These are phyloP conservation scores for Gerris lacustris DNA, from an alignment of 2,888 invertebrate species.

Conservation along the genomic window DNA sequence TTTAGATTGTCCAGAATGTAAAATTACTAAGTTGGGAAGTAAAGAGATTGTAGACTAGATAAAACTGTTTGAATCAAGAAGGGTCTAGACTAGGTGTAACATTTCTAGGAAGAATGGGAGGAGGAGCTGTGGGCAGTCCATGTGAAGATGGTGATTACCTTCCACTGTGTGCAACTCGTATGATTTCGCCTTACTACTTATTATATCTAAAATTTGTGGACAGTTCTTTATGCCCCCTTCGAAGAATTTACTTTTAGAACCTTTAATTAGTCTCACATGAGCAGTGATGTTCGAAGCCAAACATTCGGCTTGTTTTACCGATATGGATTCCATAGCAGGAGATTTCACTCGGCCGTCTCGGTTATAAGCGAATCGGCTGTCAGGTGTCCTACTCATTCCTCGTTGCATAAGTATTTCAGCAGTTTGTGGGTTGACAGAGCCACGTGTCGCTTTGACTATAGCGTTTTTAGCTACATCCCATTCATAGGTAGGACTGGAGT, in stretches of 20 bases:
- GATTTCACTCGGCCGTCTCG: constrained; percentile 52
- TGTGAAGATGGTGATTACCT: constrained; percentile 63
- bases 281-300: constrained; percentile 39
- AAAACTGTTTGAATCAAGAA: too few species aligned
- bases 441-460: constrained; percentile 44
- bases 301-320: constrained; percentile 12
- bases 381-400: constrained; percentile 44
- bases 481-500: constrained; percentile 19
- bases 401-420: constrained; percentile 42
- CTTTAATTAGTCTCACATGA: constrained; percentile 52
- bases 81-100: too few species aligned
- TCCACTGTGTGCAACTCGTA: constrained; percentile 50
- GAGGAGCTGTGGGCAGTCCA: constrained; percentile 52
- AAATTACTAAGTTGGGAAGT: too few species aligned
- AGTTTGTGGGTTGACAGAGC: constrained; percentile 44
- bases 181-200: constrained; percentile 43
- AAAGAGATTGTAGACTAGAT: too few species aligned
- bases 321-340: constrained; percentile 13
- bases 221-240: constrained; percentile 15
- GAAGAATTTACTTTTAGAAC: constrained; percentile 44
- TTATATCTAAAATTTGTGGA: constrained; percentile 41
- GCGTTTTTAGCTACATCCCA: constrained; percentile 34
- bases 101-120: constrained; percentile 34
- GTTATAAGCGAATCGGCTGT: constrained; percentile 48
- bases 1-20: too few species aligned